Evolutionary conservation across 2,113 vertebrate genomes (phyloP).

Genomic region (Toxostoma redivivum): DNA sequence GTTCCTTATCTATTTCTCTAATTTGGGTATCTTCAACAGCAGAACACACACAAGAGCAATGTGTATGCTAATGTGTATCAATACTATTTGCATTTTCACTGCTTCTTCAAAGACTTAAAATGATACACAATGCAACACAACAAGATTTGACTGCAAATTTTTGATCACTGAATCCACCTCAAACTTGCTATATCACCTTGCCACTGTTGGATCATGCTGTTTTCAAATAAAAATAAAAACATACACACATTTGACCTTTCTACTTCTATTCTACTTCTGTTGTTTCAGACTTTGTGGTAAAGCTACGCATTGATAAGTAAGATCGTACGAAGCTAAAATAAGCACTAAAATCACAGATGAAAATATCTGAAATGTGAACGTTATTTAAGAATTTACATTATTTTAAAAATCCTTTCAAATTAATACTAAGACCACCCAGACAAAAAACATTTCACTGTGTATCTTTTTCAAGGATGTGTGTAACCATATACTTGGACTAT

Average conservation of each 20-base stretch:
- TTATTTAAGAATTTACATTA: background rate
- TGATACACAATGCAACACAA: background rate
- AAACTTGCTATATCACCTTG: background rate
- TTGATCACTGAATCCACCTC: background rate
- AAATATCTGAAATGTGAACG: background rate
- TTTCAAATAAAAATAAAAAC: background rate
- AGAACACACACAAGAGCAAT: background rate
- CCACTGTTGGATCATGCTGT: background rate
- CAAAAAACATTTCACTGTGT: background rate
- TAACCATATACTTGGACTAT: background rate
- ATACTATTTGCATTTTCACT: background rate
- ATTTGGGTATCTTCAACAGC: background rate
- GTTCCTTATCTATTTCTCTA: background rate
- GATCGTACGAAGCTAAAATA: background rate
- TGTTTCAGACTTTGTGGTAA: background rate
- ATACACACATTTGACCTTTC: background rate
- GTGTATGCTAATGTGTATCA: background rate
- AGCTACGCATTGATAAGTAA: background rate
- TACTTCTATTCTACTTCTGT: background rate
- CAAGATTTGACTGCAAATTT: background rate
- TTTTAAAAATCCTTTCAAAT: background rate
- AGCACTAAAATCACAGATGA: background rate
- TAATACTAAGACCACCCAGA: background rate
- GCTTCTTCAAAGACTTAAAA: background rate
- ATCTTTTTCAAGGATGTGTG: accelerated